These are phyloP conservation scores for Bathynomus jamesi DNA, from an alignment of 1,140 invertebrate species.

Conservation along the genomic window DNA sequence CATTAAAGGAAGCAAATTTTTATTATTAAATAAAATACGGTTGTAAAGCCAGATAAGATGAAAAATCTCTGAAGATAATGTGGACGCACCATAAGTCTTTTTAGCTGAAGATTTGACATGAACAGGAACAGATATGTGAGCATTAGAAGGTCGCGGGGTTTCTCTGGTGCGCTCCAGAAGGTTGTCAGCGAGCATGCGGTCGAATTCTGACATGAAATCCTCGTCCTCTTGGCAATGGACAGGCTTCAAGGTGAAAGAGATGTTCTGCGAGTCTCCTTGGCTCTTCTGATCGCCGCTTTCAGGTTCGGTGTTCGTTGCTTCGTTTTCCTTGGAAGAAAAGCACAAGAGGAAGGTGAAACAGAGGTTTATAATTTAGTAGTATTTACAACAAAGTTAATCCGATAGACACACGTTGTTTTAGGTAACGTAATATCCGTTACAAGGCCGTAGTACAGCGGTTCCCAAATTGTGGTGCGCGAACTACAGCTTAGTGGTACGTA, in stretches of 20 bases:
- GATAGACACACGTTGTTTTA: too few relatives aligned
- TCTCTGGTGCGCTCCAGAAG: conserved; percentile 82
- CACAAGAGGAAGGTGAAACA: too few relatives aligned
- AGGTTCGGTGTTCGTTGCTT: conserved; percentile 45
- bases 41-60: conserved; percentile 3
- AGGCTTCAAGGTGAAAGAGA: conserved; percentile 41
- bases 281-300: conserved; percentile 46
- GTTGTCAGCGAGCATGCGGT: conserved; percentile 89
- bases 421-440: too few relatives aligned
- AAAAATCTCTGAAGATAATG: neutral
- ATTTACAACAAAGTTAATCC: neutral
- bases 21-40: neutral
- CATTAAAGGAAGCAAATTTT: too few relatives aligned
- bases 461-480: too few relatives aligned
- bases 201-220: conserved; percentile 84
- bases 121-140: conserved; percentile 86
- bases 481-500: too few relatives aligned
- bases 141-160: conserved; percentile 66
- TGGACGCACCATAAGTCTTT: conserved; percentile 39
- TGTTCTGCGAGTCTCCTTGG: conserved; percentile 40
- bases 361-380: too few relatives aligned
- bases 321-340: conserved; percentile 27
- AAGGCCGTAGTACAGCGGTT: too few relatives aligned
- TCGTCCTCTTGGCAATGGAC: conserved; percentile 66
- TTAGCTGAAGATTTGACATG: conserved; percentile 46